These are phyloP conservation scores for Cheirogaleus major DNA, from an alignment of 2,797 vertebrate species.

Conservation along the genomic window DNA sequence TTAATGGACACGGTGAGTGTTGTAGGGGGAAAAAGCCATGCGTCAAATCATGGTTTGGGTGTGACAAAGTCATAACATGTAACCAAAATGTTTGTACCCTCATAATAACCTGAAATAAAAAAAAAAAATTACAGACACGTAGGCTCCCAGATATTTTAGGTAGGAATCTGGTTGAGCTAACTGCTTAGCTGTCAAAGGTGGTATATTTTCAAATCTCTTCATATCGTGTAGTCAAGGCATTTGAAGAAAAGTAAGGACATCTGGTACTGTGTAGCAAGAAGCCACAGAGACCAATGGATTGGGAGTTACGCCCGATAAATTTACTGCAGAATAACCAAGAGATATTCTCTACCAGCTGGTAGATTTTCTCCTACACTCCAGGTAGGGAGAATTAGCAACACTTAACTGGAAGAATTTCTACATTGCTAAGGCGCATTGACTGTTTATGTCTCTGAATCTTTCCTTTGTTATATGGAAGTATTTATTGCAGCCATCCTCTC, in stretches of 20 bases:
- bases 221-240: neutral
- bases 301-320: neutral
- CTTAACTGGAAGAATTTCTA: neutral
- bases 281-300: neutral
- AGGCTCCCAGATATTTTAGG: neutral
- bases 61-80: too few relatives aligned
- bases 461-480: neutral
- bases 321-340: neutral
- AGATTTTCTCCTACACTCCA: neutral
- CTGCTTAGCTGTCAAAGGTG: neutral
- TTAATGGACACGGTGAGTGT: too few relatives aligned
- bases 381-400: neutral
- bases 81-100: too few relatives aligned
- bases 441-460: neutral
- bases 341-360: neutral
- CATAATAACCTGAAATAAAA: too few relatives aligned
- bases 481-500: neutral
- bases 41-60: too few relatives aligned
- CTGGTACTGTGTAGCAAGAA: too few relatives aligned
- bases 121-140: neutral
- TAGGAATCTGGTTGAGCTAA: neutral
- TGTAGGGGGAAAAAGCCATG: too few relatives aligned
- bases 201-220: neutral
- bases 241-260: neutral
- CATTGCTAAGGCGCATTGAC: neutral